Evolutionary conservation across 1,140 invertebrate species (phyloP), one percentile per base, ranked within the genome.

Genomic region (Drosophila navojoa): DNA sequence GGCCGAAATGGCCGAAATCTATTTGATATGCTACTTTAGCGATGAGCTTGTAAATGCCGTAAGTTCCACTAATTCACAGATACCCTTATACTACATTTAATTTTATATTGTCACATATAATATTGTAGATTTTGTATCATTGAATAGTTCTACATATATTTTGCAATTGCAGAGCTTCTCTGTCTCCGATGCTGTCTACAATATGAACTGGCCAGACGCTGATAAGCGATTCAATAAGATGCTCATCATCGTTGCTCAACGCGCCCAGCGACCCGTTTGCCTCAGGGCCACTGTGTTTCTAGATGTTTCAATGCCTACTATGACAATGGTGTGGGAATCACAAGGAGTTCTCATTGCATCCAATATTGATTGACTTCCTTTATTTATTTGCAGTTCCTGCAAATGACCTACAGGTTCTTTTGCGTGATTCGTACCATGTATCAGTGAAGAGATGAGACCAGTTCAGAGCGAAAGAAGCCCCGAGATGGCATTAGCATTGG

Each of bases 11-110:
- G 7, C 49, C 0, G 69, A 90, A 15, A 79, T 82, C 1, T 86
- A 63, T 52, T 66, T 86, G 0, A 73, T 90, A 1, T 80, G 85
- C 19, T 59, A 60, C 4, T 77, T 77, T 9, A 77, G 85, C n/a
- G 81, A 90, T 15, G n/a, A 53, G 19, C 60, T 90, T 0, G 80
- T 90, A 16, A 81, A 72, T 63, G 69, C 85, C 53, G 87, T 89
- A 15, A 38, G 67, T 32, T 22, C 2, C n/a, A n/a, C n/a, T n/a
- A 35, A 44, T 4, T 13, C 6, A 22, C 19, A 22, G 0, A 22
- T 22, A 22, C 3, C 3, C 19, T 22, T 2, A 22, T 22, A 22
- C 2, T 19, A 19, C 42, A 2, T 13, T 42, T 0, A 5, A 19
- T 25, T 22, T 47, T 50, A 3, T n/a, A 15, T 29, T 5, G 1